Evolutionary conservation across 2,888 invertebrate genomes (phyloP).

Genomic region (Anoncus sp.): DNA sequence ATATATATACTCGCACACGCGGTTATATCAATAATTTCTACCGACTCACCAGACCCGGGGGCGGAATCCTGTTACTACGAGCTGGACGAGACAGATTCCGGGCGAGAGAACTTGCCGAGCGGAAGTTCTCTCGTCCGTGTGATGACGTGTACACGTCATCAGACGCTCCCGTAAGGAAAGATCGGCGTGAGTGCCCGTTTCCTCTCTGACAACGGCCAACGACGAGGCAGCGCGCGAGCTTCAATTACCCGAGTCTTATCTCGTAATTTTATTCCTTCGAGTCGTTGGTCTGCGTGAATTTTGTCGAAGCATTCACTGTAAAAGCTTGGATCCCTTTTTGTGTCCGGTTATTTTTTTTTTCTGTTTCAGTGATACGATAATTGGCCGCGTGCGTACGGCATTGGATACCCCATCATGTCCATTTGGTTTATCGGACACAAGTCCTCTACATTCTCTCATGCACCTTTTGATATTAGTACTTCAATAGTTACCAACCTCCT

Average conservation of each 20-base stretch:
- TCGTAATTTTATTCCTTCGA: constrained; percentile 60
- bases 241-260: constrained; percentile 53
- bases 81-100: constrained; percentile 33
- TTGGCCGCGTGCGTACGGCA: background rate
- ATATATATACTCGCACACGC: constrained; percentile 14
- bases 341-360: background rate
- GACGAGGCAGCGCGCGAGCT: constrained; percentile 30
- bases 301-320: background rate
- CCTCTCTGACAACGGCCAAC: constrained; percentile 50
- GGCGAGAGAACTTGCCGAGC: constrained; percentile 31
- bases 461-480: no score
- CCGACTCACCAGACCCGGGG: constrained; percentile 41
- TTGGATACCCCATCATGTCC: background rate
- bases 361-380: background rate
- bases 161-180: constrained; percentile 57
- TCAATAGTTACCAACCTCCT: no score
- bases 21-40: constrained; percentile 52
- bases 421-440: no score
- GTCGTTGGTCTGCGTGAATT: constrained; percentile 16
- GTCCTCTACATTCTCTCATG: no score
- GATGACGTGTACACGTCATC: constrained; percentile 45
- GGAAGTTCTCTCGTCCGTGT: constrained; percentile 34
- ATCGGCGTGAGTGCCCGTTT: constrained; percentile 55
- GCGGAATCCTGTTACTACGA: constrained; percentile 48
- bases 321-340: background rate